These are phyloP conservation scores for Zaprionus bogoriensis DNA, from an alignment of 2,888 invertebrate genomes.

Conservation along the genomic window DNA sequence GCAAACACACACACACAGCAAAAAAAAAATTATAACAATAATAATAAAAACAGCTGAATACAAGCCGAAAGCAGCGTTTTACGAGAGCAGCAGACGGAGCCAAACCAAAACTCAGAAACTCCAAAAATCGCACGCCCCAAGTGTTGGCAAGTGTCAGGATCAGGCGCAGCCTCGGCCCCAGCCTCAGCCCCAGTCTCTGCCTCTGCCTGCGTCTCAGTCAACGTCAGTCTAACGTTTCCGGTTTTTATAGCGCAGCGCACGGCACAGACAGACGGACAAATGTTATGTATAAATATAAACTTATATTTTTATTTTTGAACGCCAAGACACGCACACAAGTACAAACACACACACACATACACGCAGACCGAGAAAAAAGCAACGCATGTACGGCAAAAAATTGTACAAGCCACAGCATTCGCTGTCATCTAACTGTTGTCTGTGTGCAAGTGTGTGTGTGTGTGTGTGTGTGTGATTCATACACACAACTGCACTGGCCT, in stretches of 20 bases:
- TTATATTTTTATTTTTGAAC: slow-evolving; percentile 74
- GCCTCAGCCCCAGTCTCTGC: slow-evolving; percentile 6
- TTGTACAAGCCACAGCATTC: slow-evolving; percentile 59
- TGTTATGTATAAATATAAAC: slow-evolving; percentile 78
- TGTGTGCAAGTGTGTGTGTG: slow-evolving; percentile 14
- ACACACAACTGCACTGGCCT: slow-evolving; percentile 66
- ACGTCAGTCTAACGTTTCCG: slow-evolving; percentile 68
- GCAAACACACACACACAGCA: slow-evolving; percentile 6
- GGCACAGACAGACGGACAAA: slow-evolving; percentile 54
- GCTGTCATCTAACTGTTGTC: slow-evolving; percentile 48
- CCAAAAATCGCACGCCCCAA: slow-evolving; percentile 63
- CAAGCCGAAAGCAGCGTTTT: slow-evolving; percentile 57
- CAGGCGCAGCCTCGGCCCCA: slow-evolving; percentile 51
- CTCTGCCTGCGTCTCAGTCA: slow-evolving; percentile 24
- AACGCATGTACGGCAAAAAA: slow-evolving; percentile 46
- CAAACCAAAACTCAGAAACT: slow-evolving; percentile 47
- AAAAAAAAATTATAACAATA: slow-evolving; percentile 71
- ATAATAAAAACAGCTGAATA: slow-evolving; percentile 69
- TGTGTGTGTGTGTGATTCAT: slow-evolving; percentile 54
- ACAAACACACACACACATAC: slow-evolving; percentile 25
- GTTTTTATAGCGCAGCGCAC: slow-evolving; percentile 67
- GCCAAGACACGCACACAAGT: slow-evolving; percentile 52
- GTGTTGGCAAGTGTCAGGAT: slow-evolving; percentile 78
- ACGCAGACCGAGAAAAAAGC: slow-evolving; percentile 41
- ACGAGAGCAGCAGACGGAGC: slow-evolving; percentile 33